Evolutionary conservation across 2,113 vertebrate genomes (phyloP), one percentile per base, ranked within the genome.

Genomic region (rabbit (Oryctolagus cuniculus)): DNA sequence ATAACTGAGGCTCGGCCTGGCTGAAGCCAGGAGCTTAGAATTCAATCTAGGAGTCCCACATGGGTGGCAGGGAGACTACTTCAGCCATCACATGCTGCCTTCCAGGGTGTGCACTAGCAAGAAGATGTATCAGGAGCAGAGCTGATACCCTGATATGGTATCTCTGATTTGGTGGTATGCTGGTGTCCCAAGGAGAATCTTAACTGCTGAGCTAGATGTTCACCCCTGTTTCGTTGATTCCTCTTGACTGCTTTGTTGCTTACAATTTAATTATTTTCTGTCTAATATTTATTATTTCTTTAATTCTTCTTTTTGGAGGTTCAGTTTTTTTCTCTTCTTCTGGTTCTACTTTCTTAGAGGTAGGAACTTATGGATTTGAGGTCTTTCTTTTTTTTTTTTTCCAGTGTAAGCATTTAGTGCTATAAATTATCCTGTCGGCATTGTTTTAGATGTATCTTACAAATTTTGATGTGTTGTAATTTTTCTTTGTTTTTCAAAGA

Each of bases 211-310:
- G 55, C 55, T 19, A 58, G 19, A 58, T 58, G 55, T 19, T 19
- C 12, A 16, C 44, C 55, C 55, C 55, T 49, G 24, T 58, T 82
- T 70, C 61, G 61, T 53, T 87, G 53, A 51, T 53, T 88, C 91
- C 81, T 22, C 29, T 87, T 63, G 12, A 25, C 38, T 63, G 61
- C 83, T 21, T 77, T 91, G 78, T 75, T 44, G 75, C 75, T 91
- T 91, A 67, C 51, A 91, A 69, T 95, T 95, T 86, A 61, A 82
- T 82, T 87, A 75, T 85, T 78, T 78, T 77, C 36, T 78, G 63
- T 58, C 12, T 58, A 58, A 36, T 80, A 81, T 74, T 34, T 86
- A 58, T 80, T 80, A 19, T 87, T 91, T 58, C 49, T 29, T 61
- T 58, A 19, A 70, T 82, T 87, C 67, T 91, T 87, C 75, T 91